phyloP scores from a whole-genome alignment of 2,797 vertebrate species.

The Poecilia velifera region DNA sequence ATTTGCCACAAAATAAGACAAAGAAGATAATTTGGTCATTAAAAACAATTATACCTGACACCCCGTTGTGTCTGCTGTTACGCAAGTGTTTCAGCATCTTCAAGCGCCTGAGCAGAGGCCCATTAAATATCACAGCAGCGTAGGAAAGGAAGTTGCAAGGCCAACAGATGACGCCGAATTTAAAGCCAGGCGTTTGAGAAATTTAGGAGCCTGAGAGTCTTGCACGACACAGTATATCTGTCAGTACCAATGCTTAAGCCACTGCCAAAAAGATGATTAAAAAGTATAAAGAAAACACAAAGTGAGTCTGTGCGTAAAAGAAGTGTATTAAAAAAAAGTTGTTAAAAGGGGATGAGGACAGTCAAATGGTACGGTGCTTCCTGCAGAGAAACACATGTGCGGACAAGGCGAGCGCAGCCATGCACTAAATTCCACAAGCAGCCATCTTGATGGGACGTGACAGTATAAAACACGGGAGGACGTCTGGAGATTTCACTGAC shows the following conservation, averaged over 20 bases:
- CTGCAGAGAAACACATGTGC: conserved; percentile 70
- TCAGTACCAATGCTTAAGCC: conserved; percentile 32
- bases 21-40: conserved; percentile 41
- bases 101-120: conserved; percentile 51
- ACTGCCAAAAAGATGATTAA: conserved; percentile 54
- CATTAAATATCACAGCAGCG: conserved; percentile 50
- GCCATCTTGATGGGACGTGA: conserved; percentile 69
- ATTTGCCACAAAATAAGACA: conserved; percentile 41
- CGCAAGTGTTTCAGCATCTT: conserved; percentile 49
- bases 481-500: conserved; percentile 82
- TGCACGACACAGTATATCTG: conserved; percentile 56
- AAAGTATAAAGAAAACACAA: conserved; percentile 57
- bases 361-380: conserved; percentile 52
- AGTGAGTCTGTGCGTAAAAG: conserved; percentile 32
- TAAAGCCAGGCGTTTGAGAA: conserved; percentile 39
- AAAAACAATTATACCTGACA: conserved; percentile 34
- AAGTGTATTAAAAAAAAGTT: conserved; percentile 9
- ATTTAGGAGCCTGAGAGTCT: conserved; percentile 46
- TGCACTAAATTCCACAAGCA: conserved; percentile 69
- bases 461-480: conserved; percentile 75
- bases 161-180: conserved; percentile 33
- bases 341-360: conserved; percentile 43
- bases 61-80: conserved; percentile 18
- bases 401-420: conserved; percentile 66
- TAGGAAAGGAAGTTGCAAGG: conserved; percentile 52